These are phyloP conservation scores for Crax fasciolata DNA, from an alignment of 2,797 vertebrate species.

Conservation along the genomic window DNA sequence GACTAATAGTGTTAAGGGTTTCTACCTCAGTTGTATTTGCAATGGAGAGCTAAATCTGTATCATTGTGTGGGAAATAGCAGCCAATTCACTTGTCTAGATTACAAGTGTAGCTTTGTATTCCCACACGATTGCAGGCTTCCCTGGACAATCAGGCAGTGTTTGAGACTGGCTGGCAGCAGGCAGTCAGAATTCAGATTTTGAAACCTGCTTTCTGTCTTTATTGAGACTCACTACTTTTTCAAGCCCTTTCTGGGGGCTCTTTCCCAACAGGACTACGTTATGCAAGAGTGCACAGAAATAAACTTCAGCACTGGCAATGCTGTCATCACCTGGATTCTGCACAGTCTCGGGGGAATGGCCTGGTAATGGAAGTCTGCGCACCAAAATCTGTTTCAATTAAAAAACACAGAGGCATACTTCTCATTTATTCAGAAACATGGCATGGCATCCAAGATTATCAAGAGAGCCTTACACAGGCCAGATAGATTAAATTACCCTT, in stretches of 20 bases:
- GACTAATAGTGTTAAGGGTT: neutral
- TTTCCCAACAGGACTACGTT: slow-evolving; percentile 19
- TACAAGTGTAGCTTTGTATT: slow-evolving; percentile 48
- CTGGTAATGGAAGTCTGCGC: slow-evolving; percentile 1
- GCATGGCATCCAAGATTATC: neutral
- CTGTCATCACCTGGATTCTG: slow-evolving; percentile 63
- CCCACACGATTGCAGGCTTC: slow-evolving; percentile 22
- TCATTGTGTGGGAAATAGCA: slow-evolving; percentile 30
- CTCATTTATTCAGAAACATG: slow-evolving; percentile 42
- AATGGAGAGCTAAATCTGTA: neutral
- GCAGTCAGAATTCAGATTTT: slow-evolving; percentile 61
- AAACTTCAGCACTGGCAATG: neutral
- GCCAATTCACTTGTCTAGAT: slow-evolving; percentile 41
- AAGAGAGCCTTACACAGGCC: slow-evolving; percentile 30
- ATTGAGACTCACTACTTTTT: slow-evolving; percentile 20
- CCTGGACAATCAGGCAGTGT: slow-evolving; percentile 54
- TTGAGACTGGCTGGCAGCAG: slow-evolving; percentile 26
- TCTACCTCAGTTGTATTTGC: neutral
- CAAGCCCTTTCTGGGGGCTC: neutral
- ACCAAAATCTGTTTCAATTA: neutral
- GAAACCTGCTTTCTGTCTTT: slow-evolving; percentile 49
- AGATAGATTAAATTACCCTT: slow-evolving; percentile 58
- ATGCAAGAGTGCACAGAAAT: slow-evolving; percentile 19
- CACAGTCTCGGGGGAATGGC: neutral
- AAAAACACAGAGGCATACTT: neutral